Base-by-base conservation (phyloP, 2,797 vertebrate species). In the Diplodus sargus region DNA sequence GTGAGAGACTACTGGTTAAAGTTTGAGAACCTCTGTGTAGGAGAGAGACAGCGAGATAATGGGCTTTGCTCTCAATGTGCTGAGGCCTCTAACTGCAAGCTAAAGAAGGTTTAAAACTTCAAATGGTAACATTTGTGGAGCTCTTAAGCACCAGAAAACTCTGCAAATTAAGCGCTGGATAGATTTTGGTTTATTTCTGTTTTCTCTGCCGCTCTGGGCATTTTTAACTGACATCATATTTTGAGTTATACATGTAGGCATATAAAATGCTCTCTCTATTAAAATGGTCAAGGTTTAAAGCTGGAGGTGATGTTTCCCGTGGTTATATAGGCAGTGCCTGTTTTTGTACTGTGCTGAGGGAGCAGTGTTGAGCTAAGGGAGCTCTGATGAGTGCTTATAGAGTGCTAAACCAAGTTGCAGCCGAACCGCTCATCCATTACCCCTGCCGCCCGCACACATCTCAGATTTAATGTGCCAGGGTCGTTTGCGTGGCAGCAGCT, bases 11-110 rank as follows among this genome's bases (percentile, higher is more conserved):
- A 71, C 82, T 76, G 83, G 86, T 83, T 88, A 81, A 88, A 90
- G 90, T 90, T 87, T 90, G 84, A 81, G 80, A 92, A 90, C 88
- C 84, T 87, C 85, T 75, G 87, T 90, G 84, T 81, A 71, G 81
- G 79, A 90, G 83, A 93, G 83, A 92, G 92, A 91, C 83, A 79
- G 88, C 52, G 23, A 92, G 91, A 94, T 94, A 95, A 95, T 95
- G 92, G 91, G 94, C 93, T 95, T 95, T 94, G 85, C 90, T 90
- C 82, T 79, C 84, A 90, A 90, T 93, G 88, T 91, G 93, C 92
- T 89, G 89, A 94, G 90, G 87, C 87, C 73, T 91, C 87, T 88
- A 85, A 85, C 90, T 92, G 87, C 86, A 83, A 90, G 88, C 91
- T 84, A 91, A 92, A 93, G 91, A 92, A 78, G 90, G 91, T 95